phyloP scores from a whole-genome alignment of 2,888 invertebrate genomes.

The Beris morrisii region DNA sequence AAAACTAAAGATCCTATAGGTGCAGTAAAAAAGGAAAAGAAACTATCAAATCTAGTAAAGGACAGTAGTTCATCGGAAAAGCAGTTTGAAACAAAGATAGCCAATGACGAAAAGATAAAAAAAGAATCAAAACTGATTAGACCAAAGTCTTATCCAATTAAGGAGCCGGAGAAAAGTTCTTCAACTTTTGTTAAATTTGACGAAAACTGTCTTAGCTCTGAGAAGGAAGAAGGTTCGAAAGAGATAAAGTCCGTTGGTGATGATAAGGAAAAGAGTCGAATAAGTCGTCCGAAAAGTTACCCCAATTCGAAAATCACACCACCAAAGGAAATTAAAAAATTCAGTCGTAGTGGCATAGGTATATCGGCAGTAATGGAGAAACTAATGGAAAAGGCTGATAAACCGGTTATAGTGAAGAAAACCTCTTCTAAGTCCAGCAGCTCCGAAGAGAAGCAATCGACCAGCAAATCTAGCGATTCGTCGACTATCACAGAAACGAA shows the following conservation, averaged over 20 bases:
- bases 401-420: slow-evolving; percentile 6
- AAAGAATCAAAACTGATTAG: slow-evolving; percentile 59
- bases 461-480: slow-evolving; percentile 8
- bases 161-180: slow-evolving; percentile 46
- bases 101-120: slow-evolving; percentile 42
- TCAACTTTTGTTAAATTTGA: slow-evolving; percentile 11
- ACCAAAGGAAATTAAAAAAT: slow-evolving; percentile 52
- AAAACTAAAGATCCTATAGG: slow-evolving; percentile 14
- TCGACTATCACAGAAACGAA: slow-evolving; percentile 40
- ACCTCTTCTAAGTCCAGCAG: slow-evolving; percentile 22
- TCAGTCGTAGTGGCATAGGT: slow-evolving; percentile 45
- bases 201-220: slow-evolving; percentile 1
- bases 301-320: slow-evolving; percentile 57
- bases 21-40: slow-evolving; percentile 26
- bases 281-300: slow-evolving; percentile 63
- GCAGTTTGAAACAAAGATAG: slow-evolving; percentile 46
- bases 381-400: slow-evolving; percentile 35
- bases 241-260: slow-evolving; percentile 44
- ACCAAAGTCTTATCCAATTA: slow-evolving; percentile 62
- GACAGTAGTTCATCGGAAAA: slow-evolving; percentile 38
- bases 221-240: slow-evolving; percentile 36
- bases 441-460: slow-evolving; percentile 14
- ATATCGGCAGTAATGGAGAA: slow-evolving; percentile 42
- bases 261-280: slow-evolving; percentile 42
- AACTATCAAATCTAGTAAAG: neutral